A percentile compares a stretch with the other conserved stretches of the same genome.
phyloP scores from a whole-genome alignment of 2,113 vertebrate genomes.

The Sterna hirundo region DNA sequence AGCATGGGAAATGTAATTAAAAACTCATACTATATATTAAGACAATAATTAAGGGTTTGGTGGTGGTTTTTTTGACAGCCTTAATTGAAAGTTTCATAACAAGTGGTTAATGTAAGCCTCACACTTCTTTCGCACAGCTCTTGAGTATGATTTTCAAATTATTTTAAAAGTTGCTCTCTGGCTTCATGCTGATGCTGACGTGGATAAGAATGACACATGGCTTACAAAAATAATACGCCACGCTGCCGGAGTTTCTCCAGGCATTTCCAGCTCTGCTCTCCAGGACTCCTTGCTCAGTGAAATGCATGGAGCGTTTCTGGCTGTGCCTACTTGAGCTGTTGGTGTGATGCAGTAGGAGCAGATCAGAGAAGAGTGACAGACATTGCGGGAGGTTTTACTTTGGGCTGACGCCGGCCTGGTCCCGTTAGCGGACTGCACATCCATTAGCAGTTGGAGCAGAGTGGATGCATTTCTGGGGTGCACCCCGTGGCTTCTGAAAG shows the following conservation, averaged over 20 bases:
- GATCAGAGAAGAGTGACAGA: background rate
- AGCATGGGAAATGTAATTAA: background rate
- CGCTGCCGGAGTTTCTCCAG: rapidly evolving
- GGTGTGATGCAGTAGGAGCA: background rate
- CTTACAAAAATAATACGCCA: background rate
- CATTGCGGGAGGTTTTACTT: background rate
- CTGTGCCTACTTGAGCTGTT: background rate
- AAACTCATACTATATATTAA: background rate
- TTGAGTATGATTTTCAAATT: background rate
- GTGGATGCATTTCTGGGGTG: rapidly evolving
- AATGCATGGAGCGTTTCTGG: background rate
- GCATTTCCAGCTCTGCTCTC: background rate
- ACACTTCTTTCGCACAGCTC: background rate
- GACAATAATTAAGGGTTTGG: background rate
- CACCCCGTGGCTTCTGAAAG: background rate
- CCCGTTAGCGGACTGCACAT: background rate
- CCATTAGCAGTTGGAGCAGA: rapidly evolving
- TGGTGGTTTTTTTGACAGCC: background rate
- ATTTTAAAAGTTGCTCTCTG: background rate
- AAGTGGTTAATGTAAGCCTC: background rate
- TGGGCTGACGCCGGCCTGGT: background rate
- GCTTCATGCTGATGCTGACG: rapidly evolving
- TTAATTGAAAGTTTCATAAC: background rate
- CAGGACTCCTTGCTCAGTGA: rapidly evolving
- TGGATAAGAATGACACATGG: background rate